Percentiles rank a stretch among this genome's conserved stretches.
Evolutionary conservation across 2,888 invertebrate species (phyloP).

Genomic region (Lacanobia wlatinum): DNA sequence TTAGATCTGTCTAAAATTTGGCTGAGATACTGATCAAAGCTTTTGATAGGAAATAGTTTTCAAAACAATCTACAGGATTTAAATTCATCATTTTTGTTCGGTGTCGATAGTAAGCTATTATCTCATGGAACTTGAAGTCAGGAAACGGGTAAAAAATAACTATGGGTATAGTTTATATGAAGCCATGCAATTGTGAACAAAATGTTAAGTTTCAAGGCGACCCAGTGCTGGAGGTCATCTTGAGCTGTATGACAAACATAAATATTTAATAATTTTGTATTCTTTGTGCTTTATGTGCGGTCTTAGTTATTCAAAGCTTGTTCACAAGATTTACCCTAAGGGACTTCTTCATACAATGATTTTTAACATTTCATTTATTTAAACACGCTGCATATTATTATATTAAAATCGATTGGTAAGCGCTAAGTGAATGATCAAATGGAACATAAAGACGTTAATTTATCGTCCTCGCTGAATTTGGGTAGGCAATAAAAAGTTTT

Average conservation of each 20-base stretch:
- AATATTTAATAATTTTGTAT: constrained; percentile 53
- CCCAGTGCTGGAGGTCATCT: constrained; percentile 58
- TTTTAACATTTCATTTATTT: constrained; percentile 5
- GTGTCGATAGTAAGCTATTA: constrained; percentile 7
- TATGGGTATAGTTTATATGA: constrained; percentile 27
- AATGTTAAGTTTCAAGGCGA: constrained; percentile 64
- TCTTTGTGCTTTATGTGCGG: constrained; percentile 39
- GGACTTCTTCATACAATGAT: not conserved
- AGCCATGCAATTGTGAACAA: constrained; percentile 58
- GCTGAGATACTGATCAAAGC: constrained; percentile 7
- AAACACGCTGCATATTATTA: not conserved
- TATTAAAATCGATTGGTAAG: constrained; percentile 5
- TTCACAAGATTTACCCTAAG: constrained; percentile 20
- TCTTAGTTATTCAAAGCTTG: constrained; percentile 23
- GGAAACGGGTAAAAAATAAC: constrained; percentile 22
- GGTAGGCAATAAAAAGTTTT: constrained; percentile 42
- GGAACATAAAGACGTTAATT: constrained; percentile 32
- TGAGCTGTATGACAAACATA: constrained; percentile 58
- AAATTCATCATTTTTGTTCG: not conserved
- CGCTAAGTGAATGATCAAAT: constrained; percentile 37
- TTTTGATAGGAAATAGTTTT: not conserved
- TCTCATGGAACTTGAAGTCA: not conserved
- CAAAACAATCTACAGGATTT: not conserved
- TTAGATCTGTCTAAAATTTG: not conserved
- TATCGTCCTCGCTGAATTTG: constrained; percentile 46